These are phyloP conservation scores for Notodonta ziczac DNA, from an alignment of 2,888 invertebrate species.

Conservation along the genomic window DNA sequence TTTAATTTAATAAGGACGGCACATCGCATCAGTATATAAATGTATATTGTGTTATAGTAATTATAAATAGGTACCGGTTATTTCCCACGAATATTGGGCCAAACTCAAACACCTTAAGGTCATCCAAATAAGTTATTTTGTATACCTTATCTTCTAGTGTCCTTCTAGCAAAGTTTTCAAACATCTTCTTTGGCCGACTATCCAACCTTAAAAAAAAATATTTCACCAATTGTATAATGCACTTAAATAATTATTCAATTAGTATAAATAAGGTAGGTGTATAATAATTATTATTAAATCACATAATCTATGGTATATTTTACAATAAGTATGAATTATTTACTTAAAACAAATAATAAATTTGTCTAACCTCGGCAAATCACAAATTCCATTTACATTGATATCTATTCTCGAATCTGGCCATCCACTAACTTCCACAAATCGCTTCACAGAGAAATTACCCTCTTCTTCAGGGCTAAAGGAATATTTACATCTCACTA, in stretches of 20 bases:
- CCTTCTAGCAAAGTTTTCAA: constrained; percentile 70
- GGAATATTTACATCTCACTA: constrained; percentile 74
- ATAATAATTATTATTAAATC: no score
- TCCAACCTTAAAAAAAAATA: constrained; percentile 60
- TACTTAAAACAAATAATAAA: background rate
- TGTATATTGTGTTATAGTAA: no score
- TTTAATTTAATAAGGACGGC: no score
- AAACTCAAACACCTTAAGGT: constrained; percentile 72
- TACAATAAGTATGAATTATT: no score
- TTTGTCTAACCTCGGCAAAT: constrained; percentile 66
- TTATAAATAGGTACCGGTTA: constrained; percentile 44
- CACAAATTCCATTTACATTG: constrained; percentile 68
- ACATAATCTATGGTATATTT: no score
- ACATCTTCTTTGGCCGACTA: constrained; percentile 79
- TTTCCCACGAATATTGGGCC: constrained; percentile 75
- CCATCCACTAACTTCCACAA: constrained; percentile 76
- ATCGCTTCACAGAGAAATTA: constrained; percentile 66
- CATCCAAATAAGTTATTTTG: constrained; percentile 73
- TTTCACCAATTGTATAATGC: background rate
- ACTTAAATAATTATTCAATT: background rate
- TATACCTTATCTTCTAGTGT: constrained; percentile 67
- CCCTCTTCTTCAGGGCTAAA: constrained; percentile 74
- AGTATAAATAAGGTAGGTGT: background rate
- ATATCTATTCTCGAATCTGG: constrained; percentile 71
- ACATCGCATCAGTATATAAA: no score